These are phyloP conservation scores for Temnothorax nylanderi DNA, from an alignment of 1,140 invertebrate genomes.

Conservation along the genomic window DNA sequence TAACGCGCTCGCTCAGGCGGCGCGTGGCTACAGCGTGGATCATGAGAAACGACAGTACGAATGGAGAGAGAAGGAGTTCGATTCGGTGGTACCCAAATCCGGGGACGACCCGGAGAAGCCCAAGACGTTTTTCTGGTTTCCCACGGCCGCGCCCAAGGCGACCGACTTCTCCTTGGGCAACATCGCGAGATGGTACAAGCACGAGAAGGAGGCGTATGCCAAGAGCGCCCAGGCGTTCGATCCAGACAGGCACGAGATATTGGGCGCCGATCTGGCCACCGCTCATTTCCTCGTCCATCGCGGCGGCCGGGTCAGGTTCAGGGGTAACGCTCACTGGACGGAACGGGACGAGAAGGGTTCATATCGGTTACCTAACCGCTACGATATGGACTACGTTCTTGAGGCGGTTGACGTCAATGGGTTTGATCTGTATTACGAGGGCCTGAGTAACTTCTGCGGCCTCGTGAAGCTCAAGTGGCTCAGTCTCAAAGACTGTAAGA, in stretches of 20 bases:
- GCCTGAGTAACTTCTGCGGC: conserved; percentile 88
- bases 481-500: conserved; percentile 87
- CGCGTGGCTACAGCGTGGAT: background rate
- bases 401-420: conserved; percentile 90
- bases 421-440: conserved; percentile 89
- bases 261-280: conserved; percentile 90
- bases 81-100: background rate
- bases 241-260: conserved; percentile 83
- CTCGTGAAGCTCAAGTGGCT: conserved; percentile 88
- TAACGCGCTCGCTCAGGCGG: background rate
- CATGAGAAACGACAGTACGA: background rate
- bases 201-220: conserved; percentile 77
- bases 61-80: background rate
- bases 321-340: conserved; percentile 86
- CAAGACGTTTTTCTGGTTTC: background rate
- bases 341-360: conserved; percentile 84
- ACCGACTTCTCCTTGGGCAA: background rate
- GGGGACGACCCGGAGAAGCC: background rate
- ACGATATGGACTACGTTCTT: conserved; percentile 86
- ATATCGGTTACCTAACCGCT: conserved; percentile 86
- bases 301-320: conserved; percentile 90
- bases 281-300: conserved; percentile 90
- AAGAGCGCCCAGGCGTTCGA: conserved; percentile 83
- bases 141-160: background rate
- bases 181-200: conserved; percentile 83